Conservation (phyloP, 2,113 vertebrate genomes). For the Trichomycterus rosablanca region DNA sequence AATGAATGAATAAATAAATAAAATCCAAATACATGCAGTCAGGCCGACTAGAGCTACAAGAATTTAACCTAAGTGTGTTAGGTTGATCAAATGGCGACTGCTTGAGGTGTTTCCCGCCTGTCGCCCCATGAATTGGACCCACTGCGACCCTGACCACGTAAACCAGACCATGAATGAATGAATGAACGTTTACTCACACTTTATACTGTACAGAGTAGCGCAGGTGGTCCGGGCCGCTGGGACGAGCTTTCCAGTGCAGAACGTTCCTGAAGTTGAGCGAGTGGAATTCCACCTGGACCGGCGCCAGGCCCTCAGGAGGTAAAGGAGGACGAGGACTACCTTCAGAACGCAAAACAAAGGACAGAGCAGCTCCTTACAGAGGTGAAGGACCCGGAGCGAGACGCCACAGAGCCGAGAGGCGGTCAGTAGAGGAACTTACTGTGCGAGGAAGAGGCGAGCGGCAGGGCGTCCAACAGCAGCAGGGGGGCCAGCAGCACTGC, state of each 20-base stretch:
- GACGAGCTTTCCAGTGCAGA: slow-evolving; percentile 54
- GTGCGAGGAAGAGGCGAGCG: too few relatives aligned
- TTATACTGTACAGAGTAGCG: slow-evolving; percentile 66
- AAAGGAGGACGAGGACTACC: slow-evolving; percentile 20
- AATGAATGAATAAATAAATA: too few relatives aligned
- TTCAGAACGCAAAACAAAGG: slow-evolving; percentile 11
- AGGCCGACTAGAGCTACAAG: too few relatives aligned
- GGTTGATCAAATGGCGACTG: too few relatives aligned
- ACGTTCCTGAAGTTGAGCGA: slow-evolving; percentile 65
- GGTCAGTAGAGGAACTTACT: slow-evolving; percentile 22
- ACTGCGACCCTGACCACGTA: not conserved
- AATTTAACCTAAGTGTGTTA: too few relatives aligned
- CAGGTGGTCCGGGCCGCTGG: slow-evolving; percentile 26
- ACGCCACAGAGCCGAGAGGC: not conserved
- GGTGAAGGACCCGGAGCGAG: not conserved
- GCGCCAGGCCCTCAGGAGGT: slow-evolving; percentile 17
- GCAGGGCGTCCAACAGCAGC: too few relatives aligned
- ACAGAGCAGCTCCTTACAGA: not conserved
- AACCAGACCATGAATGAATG: not conserved
- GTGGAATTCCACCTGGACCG: slow-evolving; percentile 56
- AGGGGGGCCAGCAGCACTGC: too few relatives aligned
- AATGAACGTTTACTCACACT: slow-evolving; percentile 57
- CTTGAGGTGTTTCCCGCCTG: too few relatives aligned
- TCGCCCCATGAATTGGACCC: too few relatives aligned
- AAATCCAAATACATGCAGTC: too few relatives aligned